Evolutionary conservation across 2,113 vertebrate species (phyloP).

Genomic region (Larimichthys crocea): DNA sequence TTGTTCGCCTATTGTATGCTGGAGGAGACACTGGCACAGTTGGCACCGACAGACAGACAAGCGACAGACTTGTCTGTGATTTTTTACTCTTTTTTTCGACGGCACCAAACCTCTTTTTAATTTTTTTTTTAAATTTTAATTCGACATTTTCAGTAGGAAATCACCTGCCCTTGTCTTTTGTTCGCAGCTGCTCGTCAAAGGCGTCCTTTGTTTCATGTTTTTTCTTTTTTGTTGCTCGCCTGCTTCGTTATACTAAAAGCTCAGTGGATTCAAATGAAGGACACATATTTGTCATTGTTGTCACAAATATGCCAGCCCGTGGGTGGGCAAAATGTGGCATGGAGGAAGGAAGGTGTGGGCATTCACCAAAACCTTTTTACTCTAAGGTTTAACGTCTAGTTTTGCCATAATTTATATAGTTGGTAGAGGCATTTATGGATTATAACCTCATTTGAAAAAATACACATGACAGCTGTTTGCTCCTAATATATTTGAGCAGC

Average conservation of each 20-base stretch:
- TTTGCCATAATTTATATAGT: background rate
- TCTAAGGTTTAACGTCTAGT: background rate
- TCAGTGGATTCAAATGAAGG: slow-evolving; percentile 8
- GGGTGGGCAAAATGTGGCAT: background rate
- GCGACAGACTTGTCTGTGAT: background rate
- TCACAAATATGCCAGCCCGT: background rate
- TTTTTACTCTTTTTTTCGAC: background rate
- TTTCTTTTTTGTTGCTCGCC: background rate
- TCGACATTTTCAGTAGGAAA: background rate
- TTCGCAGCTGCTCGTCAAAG: slow-evolving; percentile 67
- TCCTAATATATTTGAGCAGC: background rate
- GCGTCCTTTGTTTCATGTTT: slow-evolving; percentile 68
- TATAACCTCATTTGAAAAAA: background rate
- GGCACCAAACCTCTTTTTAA: background rate
- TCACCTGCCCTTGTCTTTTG: slow-evolving; percentile 69
- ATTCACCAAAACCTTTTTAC: background rate
- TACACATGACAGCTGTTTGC: background rate
- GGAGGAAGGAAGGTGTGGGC: background rate
- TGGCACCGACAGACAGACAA: slow-evolving; percentile 44
- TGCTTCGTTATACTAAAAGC: background rate
- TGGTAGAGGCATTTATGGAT: background rate
- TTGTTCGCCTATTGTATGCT: slow-evolving; percentile 56
- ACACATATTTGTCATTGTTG: background rate
- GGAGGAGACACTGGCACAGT: slow-evolving; percentile 58
- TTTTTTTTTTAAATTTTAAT: too few species aligned